These are phyloP conservation scores for Biston stratarius DNA, from an alignment of 2,888 invertebrate genomes.

Conservation along the genomic window DNA sequence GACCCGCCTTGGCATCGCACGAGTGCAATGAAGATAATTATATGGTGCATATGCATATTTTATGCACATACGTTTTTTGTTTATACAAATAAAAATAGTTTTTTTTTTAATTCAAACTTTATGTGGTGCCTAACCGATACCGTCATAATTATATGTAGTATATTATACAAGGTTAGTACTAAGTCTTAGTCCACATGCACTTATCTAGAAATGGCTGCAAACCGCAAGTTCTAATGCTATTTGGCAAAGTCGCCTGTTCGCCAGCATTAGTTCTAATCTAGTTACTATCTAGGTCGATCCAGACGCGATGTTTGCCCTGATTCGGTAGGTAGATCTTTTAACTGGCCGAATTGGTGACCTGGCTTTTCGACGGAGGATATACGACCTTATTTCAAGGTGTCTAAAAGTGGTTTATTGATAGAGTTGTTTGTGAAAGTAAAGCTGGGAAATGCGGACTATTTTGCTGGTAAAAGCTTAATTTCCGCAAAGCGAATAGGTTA, in stretches of 20 bases:
- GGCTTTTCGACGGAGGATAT: not conserved
- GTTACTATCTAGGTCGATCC: slow-evolving; percentile 60
- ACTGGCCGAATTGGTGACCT: slow-evolving; percentile 4
- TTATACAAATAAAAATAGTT: too few relatives aligned
- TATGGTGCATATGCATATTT: too few relatives aligned
- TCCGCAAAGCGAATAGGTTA: slow-evolving; percentile 19
- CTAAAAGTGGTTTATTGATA: slow-evolving; percentile 12
- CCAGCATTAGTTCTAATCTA: slow-evolving; percentile 50
- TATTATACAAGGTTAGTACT: too few relatives aligned
- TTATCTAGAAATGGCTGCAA: slow-evolving; percentile 17
- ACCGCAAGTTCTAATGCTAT: slow-evolving; percentile 23
- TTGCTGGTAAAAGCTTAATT: slow-evolving; percentile 24
- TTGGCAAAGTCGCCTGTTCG: slow-evolving; percentile 48
- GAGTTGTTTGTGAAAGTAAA: not conserved
- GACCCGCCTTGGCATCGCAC: too few relatives aligned
- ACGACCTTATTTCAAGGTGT: not conserved
- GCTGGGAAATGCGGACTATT: slow-evolving; percentile 5
- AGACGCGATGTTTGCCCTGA: slow-evolving; percentile 60
- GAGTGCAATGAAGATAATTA: too few relatives aligned
- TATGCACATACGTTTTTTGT: too few relatives aligned
- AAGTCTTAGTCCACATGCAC: not conserved
- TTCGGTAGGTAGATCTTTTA: slow-evolving; percentile 41
- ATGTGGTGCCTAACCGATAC: too few relatives aligned
- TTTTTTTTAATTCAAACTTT: too few relatives aligned
- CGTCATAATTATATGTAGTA: too few relatives aligned